Percentiles rank a stretch among this genome's conserved stretches.
Conservation (phyloP, 2,113 vertebrate species). For the Ammodytes marinus region DNA sequence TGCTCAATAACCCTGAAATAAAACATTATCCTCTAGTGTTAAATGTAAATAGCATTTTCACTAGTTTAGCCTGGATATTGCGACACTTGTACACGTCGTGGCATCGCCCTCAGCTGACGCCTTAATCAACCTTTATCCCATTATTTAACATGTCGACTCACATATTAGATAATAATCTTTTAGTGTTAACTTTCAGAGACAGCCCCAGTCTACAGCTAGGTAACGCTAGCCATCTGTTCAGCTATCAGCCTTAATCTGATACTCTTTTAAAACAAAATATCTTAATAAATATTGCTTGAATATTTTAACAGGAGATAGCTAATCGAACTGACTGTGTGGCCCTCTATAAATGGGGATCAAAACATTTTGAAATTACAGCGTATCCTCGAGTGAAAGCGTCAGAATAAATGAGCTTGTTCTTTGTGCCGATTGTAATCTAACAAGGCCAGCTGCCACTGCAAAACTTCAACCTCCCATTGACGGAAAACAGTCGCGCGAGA, state of each 20-base stretch:
- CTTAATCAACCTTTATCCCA: neutral
- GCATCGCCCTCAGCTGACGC: neutral
- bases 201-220: slow-evolving; percentile 34
- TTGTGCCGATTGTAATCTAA: slow-evolving; percentile 75
- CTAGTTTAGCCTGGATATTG: slow-evolving; percentile 8
- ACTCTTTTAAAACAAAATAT: neutral
- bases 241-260: slow-evolving; percentile 28
- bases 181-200: slow-evolving; percentile 38
- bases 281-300: neutral
- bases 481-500: neutral
- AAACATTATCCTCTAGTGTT: neutral
- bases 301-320: neutral
- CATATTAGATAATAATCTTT: neutral
- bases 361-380: neutral
- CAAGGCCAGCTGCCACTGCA: slow-evolving; percentile 67
- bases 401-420: slow-evolving; percentile 73
- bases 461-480: slow-evolving; percentile 30
- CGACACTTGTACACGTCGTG: slow-evolving; percentile 22
- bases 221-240: slow-evolving; percentile 53
- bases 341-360: accelerated
- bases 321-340: accelerated
- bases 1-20: too few species aligned
- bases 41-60: neutral
- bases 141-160: too few species aligned
- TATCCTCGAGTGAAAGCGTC: neutral